A percentile compares a stretch with the other conserved stretches of the same genome.
phyloP scores from a whole-genome alignment of 2,888 invertebrate species.

The Mantis religiosa region DNA sequence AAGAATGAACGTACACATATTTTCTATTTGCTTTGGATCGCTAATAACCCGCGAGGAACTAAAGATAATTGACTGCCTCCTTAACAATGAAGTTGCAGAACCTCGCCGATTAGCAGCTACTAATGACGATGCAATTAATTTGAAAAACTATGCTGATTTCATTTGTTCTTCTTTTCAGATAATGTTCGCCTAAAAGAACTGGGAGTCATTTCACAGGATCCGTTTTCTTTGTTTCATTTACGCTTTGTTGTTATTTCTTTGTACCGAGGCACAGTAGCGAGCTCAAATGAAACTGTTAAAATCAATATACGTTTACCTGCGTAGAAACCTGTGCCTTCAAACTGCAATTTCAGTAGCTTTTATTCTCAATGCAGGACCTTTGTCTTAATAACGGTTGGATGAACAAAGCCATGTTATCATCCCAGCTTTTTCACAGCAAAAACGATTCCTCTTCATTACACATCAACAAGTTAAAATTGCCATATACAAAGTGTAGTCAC shows the following conservation, averaged over 20 bases:
- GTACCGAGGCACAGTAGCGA: background rate
- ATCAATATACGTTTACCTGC: background rate
- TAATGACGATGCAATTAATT: too few species aligned
- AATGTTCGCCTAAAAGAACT: too few species aligned
- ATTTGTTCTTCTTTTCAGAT: too few species aligned
- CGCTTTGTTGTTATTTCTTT: background rate
- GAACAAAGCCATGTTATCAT: background rate
- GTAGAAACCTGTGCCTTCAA: background rate
- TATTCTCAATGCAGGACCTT: background rate
- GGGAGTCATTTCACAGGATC: background rate
- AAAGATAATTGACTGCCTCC: too few species aligned
- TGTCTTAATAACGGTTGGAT: background rate
- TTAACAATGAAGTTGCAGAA: too few species aligned
- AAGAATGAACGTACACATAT: too few species aligned
- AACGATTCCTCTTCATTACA: background rate
- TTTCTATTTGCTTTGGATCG: too few species aligned
- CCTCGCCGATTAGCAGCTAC: too few species aligned
- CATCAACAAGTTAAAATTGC: background rate
- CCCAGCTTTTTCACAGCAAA: background rate
- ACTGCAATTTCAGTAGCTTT: background rate
- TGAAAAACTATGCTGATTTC: too few species aligned
- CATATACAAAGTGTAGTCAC: background rate
- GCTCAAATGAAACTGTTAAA: background rate
- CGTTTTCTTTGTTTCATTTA: background rate
- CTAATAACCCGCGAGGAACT: too few species aligned